Conservation (phyloP, 2,888 invertebrate species). For the Mythimna lalbum region DNA sequence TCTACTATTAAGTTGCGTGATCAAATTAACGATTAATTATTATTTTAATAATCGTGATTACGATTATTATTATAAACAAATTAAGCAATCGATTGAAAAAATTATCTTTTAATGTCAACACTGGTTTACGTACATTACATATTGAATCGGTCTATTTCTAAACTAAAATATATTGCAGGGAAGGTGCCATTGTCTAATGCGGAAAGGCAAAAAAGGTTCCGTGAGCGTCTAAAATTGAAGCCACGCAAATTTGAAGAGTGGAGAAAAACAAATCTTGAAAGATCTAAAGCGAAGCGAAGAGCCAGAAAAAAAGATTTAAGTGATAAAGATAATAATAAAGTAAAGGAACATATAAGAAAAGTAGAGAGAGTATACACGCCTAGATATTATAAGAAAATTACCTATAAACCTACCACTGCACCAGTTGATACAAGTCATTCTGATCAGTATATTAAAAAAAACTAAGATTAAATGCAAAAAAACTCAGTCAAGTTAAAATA, state of each 20-base stretch:
- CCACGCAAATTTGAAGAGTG: background rate
- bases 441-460: background rate
- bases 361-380: background rate
- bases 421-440: background rate
- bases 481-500: background rate
- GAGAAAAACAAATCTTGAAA: background rate
- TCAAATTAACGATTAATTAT: too few relatives aligned
- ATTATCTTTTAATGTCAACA: too few relatives aligned
- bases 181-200: background rate
- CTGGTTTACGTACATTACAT: background rate
- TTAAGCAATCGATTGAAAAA: too few relatives aligned
- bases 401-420: background rate
- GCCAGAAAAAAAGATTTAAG: background rate
- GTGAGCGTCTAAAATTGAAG: background rate
- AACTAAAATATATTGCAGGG: background rate
- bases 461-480: background rate
- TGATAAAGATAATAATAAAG: background rate
- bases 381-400: background rate
- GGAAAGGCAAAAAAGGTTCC: constrained; percentile 1
- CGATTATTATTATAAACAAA: too few relatives aligned
- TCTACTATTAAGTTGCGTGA: too few relatives aligned
- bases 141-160: too few relatives aligned
- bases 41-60: too few relatives aligned
- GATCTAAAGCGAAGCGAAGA: background rate
- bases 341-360: background rate